These are phyloP conservation scores for Lagodon rhomboides DNA, from an alignment of 2,797 vertebrate species.

Conservation along the genomic window DNA sequence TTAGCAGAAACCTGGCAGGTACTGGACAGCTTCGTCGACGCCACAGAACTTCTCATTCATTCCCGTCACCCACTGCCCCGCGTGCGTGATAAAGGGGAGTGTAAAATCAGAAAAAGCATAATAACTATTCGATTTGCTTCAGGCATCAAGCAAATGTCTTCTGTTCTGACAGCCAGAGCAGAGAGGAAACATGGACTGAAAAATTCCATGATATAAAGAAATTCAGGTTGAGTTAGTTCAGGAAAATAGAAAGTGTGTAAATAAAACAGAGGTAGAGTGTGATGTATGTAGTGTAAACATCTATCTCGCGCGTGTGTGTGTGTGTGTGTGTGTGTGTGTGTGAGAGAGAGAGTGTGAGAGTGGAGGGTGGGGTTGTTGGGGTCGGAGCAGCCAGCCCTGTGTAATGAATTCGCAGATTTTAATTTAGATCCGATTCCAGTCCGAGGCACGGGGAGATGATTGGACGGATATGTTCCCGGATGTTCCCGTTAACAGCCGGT, in stretches of 20 bases:
- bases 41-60: constrained; percentile 26
- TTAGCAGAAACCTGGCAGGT: constrained; percentile 12
- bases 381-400: constrained; percentile 15
- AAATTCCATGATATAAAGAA: background rate
- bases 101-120: background rate
- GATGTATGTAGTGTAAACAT: background rate
- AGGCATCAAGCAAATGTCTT: background rate
- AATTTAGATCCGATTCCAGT: constrained; percentile 71
- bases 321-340: background rate
- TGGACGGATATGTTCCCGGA: constrained; percentile 42
- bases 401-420: constrained; percentile 73
- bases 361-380: background rate
- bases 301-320: background rate
- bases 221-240: background rate
- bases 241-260: background rate
- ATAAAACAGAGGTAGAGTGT: background rate
- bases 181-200: background rate
- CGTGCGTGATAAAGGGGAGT: background rate
- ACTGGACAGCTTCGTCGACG: background rate
- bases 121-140: constrained; percentile 7
- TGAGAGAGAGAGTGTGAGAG: background rate
- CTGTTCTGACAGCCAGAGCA: background rate
- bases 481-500: constrained; percentile 20
- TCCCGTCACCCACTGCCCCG: background rate
- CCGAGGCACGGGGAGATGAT: constrained; percentile 37